Percentiles rank a stretch among this genome's conserved stretches.
These are phyloP conservation scores for Drosophila fungiperda DNA, from an alignment of 2,888 invertebrate genomes.

Conservation along the genomic window DNA sequence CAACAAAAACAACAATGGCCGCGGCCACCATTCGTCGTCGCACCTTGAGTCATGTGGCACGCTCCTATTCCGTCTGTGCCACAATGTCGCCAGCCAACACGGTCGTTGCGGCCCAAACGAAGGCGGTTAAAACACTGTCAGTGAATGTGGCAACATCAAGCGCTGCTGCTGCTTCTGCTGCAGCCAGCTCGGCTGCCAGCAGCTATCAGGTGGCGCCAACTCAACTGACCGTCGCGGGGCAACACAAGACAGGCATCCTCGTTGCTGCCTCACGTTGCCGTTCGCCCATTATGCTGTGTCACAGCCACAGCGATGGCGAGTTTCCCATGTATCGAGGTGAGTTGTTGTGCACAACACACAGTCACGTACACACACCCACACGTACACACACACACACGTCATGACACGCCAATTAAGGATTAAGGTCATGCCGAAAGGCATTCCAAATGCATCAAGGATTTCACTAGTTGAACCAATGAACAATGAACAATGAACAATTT, in stretches of 20 bases:
- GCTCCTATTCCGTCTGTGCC: conserved; percentile 81
- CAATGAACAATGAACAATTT: neutral
- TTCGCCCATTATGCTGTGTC: conserved; percentile 93
- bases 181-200: conserved; percentile 22
- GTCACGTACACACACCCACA: neutral
- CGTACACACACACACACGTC: neutral
- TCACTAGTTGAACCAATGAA: neutral
- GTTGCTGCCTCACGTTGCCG: conserved; percentile 87
- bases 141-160: conserved; percentile 29
- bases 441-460: neutral
- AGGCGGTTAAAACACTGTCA: conserved; percentile 46
- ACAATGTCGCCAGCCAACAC: conserved; percentile 53
- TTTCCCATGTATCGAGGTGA: conserved; percentile 93
- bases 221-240: conserved; percentile 64
- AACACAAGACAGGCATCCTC: conserved; percentile 72
- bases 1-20: conserved; percentile 58
- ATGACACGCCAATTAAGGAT: conserved; percentile 6
- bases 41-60: conserved; percentile 80
- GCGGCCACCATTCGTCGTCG: conserved; percentile 79
- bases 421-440: conserved; percentile 17
- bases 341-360: conserved; percentile 28
- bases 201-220: conserved; percentile 26
- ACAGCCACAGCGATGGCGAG: conserved; percentile 94
- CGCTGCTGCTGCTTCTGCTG: conserved; percentile 13
- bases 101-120: conserved; percentile 29